A percentile compares a stretch with the other conserved stretches of the same genome.
Conservation (phyloP, 2,113 vertebrate species). For the Thamnaconus septentrionalis region DNA sequence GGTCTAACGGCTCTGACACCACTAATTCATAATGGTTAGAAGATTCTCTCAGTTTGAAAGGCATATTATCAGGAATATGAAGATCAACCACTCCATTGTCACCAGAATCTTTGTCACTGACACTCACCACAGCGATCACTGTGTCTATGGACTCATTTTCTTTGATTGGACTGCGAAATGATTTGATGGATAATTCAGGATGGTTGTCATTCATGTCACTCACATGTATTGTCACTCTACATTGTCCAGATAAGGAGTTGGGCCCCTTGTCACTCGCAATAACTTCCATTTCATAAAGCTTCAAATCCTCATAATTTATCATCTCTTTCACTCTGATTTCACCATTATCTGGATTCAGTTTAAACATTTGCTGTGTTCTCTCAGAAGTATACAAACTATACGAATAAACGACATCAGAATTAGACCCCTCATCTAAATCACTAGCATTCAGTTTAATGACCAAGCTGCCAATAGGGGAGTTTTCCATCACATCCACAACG, state of each 20-base stretch:
- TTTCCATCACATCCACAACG: conserved; percentile 60
- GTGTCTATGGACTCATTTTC: conserved; percentile 55
- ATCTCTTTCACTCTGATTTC: conserved; percentile 72
- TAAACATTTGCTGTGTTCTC: conserved; percentile 66
- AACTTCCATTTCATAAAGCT: conserved; percentile 70
- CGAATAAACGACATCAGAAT: conserved; percentile 67
- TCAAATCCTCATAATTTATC: conserved; percentile 77
- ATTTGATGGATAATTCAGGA: conserved; percentile 78
- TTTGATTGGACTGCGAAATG: conserved; percentile 71
- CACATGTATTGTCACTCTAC: conserved; percentile 68
- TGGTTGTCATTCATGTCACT: conserved; percentile 77
- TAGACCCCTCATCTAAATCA: conserved; percentile 70
- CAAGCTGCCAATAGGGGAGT: conserved; percentile 61
- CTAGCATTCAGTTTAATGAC: conserved; percentile 60
- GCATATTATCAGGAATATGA: conserved; percentile 53
- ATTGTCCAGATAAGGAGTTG: conserved; percentile 61
- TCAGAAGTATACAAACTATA: conserved; percentile 75
- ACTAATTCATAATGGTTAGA: conserved; percentile 72
- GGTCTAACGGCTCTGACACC: conserved; percentile 67
- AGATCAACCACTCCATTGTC: conserved; percentile 69
- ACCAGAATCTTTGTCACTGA: conserved; percentile 72
- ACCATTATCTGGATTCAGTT: conserved; percentile 71
- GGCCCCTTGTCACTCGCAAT: conserved; percentile 68
- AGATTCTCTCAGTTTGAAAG: conserved; percentile 67
- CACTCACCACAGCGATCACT: conserved; percentile 73